A percentile compares a stretch with the other conserved stretches of the same genome.
Evolutionary conservation across 2,888 invertebrate genomes (phyloP).

Genomic region (Beris chalybata): DNA sequence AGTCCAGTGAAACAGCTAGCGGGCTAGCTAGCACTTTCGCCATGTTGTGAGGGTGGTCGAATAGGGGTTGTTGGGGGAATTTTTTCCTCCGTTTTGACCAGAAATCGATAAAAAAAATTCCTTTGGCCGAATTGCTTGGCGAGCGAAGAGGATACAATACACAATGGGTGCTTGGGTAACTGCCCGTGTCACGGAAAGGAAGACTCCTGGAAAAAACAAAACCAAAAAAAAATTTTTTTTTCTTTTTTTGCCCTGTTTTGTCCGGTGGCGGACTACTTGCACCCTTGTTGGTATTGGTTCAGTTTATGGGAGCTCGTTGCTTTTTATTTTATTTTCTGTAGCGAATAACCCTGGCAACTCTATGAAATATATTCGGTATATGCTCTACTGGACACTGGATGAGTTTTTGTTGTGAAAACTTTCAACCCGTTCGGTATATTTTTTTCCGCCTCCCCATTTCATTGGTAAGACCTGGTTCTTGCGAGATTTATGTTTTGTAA

Average conservation of each 20-base stretch:
- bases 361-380: slow-evolving; percentile 32
- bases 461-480: slow-evolving; percentile 29
- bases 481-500: slow-evolving; percentile 32
- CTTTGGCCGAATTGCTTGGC: slow-evolving; percentile 30
- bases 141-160: slow-evolving; percentile 19
- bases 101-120: slow-evolving; percentile 34
- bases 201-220: slow-evolving; percentile 13
- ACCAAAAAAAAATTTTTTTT: slow-evolving; percentile 7
- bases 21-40: neutral
- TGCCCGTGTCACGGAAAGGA: slow-evolving; percentile 29
- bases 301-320: slow-evolving; percentile 24
- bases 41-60: neutral
- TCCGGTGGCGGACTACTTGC: slow-evolving; percentile 15
- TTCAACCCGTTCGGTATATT: slow-evolving; percentile 27
- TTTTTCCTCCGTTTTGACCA: slow-evolving; percentile 32
- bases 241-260: slow-evolving; percentile 19
- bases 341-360: slow-evolving; percentile 7
- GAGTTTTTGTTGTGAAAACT: slow-evolving; percentile 5
- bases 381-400: slow-evolving; percentile 23
- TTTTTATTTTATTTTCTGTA: slow-evolving; percentile 17
- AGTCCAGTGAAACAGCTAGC: slow-evolving; percentile 17
- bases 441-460: slow-evolving; percentile 11
- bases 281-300: slow-evolving; percentile 22
- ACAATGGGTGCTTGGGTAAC: slow-evolving; percentile 27
- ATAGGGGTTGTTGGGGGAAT: slow-evolving; percentile 5